phyloP scores from a whole-genome alignment of 2,113 vertebrate genomes.

The Eurypyga helias region DNA sequence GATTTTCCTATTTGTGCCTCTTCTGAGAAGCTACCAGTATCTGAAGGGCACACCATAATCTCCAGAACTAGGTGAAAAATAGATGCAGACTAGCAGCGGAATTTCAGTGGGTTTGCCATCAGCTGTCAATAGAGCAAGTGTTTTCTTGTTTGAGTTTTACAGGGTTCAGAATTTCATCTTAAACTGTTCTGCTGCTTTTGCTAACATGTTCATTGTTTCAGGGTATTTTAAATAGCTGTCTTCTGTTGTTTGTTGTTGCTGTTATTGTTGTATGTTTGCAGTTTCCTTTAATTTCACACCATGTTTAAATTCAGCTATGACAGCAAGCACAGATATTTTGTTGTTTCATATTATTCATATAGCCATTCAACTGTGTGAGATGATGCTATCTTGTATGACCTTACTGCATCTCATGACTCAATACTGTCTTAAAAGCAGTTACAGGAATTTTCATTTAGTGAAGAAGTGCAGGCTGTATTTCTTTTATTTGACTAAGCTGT shows the following conservation, averaged over 20 bases:
- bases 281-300: background rate
- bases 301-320: background rate
- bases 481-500: conserved; percentile 57
- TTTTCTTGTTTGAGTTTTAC: background rate
- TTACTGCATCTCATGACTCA: background rate
- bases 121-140: background rate
- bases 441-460: conserved; percentile 47
- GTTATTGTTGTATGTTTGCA: background rate
- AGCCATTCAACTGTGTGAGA: background rate
- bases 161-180: background rate
- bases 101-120: background rate
- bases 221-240: background rate
- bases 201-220: background rate
- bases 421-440: conserved; percentile 12
- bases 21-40: background rate
- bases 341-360: background rate
- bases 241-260: background rate
- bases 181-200: background rate
- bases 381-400: background rate
- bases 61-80: background rate
- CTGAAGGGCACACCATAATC: background rate
- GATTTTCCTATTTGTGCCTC: background rate
- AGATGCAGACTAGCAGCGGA: background rate
- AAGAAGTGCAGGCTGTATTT: conserved; percentile 11
- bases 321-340: background rate